A percentile compares a stretch with the other conserved stretches of the same genome.
Evolutionary conservation across 1,140 invertebrate species (phyloP).

Genomic region (Solenopsis invicta): DNA sequence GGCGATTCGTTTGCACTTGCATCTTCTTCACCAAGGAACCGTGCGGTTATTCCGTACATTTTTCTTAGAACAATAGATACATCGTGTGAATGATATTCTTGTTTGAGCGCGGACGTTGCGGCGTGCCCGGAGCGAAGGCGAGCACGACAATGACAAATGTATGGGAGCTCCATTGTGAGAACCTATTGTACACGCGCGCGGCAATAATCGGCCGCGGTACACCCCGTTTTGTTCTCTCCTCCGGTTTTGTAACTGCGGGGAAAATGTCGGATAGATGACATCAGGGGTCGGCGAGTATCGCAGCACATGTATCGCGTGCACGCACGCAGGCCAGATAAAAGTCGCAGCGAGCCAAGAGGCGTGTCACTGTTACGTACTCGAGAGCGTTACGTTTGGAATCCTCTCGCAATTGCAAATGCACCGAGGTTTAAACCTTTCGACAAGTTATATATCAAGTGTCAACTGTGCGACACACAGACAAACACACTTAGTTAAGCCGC

Average conservation of each 20-base stretch:
- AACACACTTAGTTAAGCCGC: neutral
- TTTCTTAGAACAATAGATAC: slow-evolving; percentile 50
- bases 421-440: slow-evolving; percentile 23
- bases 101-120: neutral
- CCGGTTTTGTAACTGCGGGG: slow-evolving; percentile 25
- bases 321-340: slow-evolving; percentile 49
- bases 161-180: slow-evolving; percentile 56
- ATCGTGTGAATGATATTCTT: slow-evolving; percentile 34
- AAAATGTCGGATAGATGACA: slow-evolving; percentile 14
- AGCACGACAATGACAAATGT: slow-evolving; percentile 24
- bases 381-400: slow-evolving; percentile 13
- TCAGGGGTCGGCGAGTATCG: slow-evolving; percentile 1
- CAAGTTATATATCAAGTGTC: slow-evolving; percentile 22
- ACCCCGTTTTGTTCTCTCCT: slow-evolving; percentile 48
- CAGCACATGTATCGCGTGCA: slow-evolving; percentile 8
- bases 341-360: slow-evolving; percentile 25
- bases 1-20: neutral
- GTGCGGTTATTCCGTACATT: slow-evolving; percentile 15
- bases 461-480: neutral
- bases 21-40: neutral
- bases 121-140: slow-evolving; percentile 14
- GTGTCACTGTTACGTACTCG: slow-evolving; percentile 24
- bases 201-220: slow-evolving; percentile 62
- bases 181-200: slow-evolving; percentile 53
- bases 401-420: slow-evolving; percentile 8